Conservation (phyloP, 2,113 vertebrate species). For the Scomber scombrus region DNA sequence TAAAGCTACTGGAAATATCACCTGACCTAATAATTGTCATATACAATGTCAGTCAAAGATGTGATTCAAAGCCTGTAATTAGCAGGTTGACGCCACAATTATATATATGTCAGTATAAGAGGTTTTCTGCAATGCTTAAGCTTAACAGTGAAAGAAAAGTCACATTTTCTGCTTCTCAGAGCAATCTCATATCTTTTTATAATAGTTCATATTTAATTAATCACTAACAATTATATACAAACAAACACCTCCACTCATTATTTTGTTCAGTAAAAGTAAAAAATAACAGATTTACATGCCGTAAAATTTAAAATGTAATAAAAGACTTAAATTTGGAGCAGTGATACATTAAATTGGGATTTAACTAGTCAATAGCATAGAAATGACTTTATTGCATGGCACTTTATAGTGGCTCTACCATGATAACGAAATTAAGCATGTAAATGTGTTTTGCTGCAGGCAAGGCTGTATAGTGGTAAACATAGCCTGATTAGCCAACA, state of each 20-base stretch:
- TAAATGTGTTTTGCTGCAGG: slow-evolving; percentile 20
- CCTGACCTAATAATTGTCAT: not conserved
- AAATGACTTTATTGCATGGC: not conserved
- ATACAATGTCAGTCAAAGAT: not conserved
- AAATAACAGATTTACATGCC: too few species aligned
- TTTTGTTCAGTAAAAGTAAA: not conserved
- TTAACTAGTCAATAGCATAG: not conserved
- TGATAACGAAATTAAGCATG: slow-evolving; percentile 25
- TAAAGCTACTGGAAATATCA: not conserved
- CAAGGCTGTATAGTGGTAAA: not conserved
- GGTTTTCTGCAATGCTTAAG: too few species aligned
- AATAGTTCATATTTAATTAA: not conserved
- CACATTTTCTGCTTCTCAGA: too few species aligned
- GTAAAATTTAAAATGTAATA: too few species aligned
- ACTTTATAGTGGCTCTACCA: not conserved
- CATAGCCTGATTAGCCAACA: slow-evolving; percentile 46
- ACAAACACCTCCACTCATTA: not conserved
- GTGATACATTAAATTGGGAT: not conserved
- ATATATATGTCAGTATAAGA: too few species aligned
- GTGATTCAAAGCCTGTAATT: not conserved
- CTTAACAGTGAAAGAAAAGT: not conserved
- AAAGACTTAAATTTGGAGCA: not conserved
- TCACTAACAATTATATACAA: too few species aligned
- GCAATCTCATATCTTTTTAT: too few species aligned
- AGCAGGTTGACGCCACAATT: not conserved